Evolutionary conservation across 2,888 invertebrate species (phyloP).

Genomic region (Automeris io): DNA sequence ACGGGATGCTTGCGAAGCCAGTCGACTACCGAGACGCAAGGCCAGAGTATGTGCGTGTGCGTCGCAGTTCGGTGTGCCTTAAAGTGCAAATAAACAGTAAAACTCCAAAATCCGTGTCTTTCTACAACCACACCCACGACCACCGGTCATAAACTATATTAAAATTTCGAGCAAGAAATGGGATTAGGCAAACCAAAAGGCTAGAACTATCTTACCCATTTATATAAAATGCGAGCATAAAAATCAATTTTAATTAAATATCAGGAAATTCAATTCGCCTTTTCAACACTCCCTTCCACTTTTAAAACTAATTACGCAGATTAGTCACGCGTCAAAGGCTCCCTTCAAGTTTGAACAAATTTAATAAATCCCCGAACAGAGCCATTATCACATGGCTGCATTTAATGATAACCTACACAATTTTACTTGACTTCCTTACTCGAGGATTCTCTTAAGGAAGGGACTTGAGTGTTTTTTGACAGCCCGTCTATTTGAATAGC

Average conservation of each 20-base stretch:
- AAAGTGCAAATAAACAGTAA: too few species aligned
- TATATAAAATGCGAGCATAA: neutral
- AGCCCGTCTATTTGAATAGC: neutral
- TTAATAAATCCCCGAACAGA: neutral
- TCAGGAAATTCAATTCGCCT: neutral
- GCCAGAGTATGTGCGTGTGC: too few species aligned
- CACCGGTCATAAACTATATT: too few species aligned
- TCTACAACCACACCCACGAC: too few species aligned
- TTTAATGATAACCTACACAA: constrained; percentile 2
- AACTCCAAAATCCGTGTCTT: too few species aligned
- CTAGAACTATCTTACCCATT: too few species aligned
- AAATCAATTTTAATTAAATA: neutral
- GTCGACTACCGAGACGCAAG: too few species aligned
- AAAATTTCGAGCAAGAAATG: too few species aligned
- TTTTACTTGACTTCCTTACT: constrained; percentile 6
- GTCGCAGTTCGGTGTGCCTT: too few species aligned
- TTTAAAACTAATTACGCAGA: neutral
- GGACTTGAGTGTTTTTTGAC: constrained; percentile 1
- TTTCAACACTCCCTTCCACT: neutral
- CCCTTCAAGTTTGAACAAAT: neutral
- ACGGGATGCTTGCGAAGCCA: too few species aligned
- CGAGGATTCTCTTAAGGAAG: constrained; percentile 3
- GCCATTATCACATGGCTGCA: constrained; percentile 5
- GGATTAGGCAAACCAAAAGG: too few species aligned
- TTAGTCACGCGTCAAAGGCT: constrained; percentile 1